Evolutionary conservation across 1,140 invertebrate species (phyloP).

Genomic region (Anastrepha ludens): DNA sequence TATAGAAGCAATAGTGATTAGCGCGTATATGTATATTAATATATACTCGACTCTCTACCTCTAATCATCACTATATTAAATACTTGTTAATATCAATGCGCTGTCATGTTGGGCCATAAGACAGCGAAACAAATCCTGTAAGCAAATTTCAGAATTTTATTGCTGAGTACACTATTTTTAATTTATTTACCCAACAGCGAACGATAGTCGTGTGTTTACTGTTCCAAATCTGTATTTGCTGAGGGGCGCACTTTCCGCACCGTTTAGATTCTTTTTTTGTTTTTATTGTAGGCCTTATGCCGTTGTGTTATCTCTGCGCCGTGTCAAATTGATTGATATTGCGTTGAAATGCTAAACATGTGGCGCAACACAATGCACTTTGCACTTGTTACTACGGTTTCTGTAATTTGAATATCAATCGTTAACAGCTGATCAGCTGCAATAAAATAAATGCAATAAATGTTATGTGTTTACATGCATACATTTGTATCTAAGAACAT

Average conservation of each 20-base stretch:
- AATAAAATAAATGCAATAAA: not conserved
- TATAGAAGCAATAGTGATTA: not conserved
- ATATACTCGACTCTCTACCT: not conserved
- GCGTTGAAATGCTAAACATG: not conserved
- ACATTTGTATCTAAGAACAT: too few species aligned
- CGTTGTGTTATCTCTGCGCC: not conserved
- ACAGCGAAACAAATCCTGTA: not conserved
- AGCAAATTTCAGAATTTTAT: not conserved
- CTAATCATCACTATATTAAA: not conserved
- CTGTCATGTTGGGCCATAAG: too few species aligned
- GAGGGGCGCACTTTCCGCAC: not conserved
- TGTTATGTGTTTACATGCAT: not conserved
- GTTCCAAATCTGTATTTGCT: not conserved
- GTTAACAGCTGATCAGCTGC: not conserved
- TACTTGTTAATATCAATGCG: not conserved
- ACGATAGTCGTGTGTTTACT: not conserved
- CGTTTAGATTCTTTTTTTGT: not conserved
- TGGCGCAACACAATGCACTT: not conserved
- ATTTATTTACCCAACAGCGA: not conserved
- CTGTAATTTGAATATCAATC: not conserved
- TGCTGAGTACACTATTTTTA: constrained; percentile 4
- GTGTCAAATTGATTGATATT: not conserved
- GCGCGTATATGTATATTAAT: not conserved
- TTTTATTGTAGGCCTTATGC: not conserved
- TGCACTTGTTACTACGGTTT: not conserved